Percentiles rank a stretch among this genome's conserved stretches.
Evolutionary conservation across 2,113 vertebrate species (phyloP).

Genomic region (Alethe castanea): DNA sequence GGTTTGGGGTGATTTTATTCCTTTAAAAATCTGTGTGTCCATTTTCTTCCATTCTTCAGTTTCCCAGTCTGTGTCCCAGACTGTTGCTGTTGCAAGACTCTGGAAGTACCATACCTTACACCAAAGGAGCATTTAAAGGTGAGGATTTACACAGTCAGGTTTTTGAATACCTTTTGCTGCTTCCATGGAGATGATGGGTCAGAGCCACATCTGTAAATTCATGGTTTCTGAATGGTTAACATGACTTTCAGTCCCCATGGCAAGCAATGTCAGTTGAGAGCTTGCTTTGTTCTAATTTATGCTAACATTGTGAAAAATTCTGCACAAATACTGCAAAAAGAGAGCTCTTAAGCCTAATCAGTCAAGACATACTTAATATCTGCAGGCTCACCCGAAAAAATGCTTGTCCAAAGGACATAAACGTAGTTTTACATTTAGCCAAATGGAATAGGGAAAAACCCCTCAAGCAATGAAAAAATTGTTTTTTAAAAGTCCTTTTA

Average conservation of each 20-base stretch:
- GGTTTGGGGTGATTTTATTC: neutral
- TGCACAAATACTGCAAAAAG: neutral
- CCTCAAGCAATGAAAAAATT: conserved; percentile 1
- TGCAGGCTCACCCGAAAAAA: neutral
- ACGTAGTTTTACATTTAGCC: neutral
- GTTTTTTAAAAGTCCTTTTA: neutral
- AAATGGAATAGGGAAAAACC: neutral
- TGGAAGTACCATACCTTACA: neutral
- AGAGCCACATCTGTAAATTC: neutral
- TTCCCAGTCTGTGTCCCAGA: neutral
- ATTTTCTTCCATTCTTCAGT: neutral
- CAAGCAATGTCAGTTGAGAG: neutral
- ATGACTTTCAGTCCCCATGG: neutral
- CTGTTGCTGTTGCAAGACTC: neutral
- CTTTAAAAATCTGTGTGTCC: neutral
- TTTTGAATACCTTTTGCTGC: neutral
- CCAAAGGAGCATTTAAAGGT: neutral
- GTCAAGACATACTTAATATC: neutral
- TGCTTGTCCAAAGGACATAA: neutral
- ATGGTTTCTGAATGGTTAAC: neutral
- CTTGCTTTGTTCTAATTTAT: conserved; percentile 7
- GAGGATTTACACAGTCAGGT: neutral
- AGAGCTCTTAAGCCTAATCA: conserved; percentile 9
- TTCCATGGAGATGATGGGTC: neutral
- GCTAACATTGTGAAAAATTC: neutral